A percentile compares a stretch with the other conserved stretches of the same genome.
phyloP scores from a whole-genome alignment of 2,888 invertebrate genomes.

The Panorpa germanica region DNA sequence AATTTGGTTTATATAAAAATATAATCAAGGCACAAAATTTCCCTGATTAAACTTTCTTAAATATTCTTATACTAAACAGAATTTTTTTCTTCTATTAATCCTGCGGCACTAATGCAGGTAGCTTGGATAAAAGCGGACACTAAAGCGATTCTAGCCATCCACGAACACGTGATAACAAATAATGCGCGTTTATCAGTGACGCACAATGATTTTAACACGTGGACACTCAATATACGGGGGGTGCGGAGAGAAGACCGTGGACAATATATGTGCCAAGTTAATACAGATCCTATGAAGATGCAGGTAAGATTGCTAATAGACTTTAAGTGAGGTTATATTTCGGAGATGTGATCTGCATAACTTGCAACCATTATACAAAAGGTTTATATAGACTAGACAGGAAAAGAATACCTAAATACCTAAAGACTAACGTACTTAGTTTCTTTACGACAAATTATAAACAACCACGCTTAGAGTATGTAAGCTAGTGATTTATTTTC shows the following conservation, averaged over 20 bases:
- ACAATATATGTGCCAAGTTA: slow-evolving; percentile 89
- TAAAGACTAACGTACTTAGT: neutral
- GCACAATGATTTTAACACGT: slow-evolving; percentile 83
- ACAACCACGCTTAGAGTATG: neutral
- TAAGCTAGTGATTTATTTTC: slow-evolving; percentile 8
- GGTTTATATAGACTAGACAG: neutral
- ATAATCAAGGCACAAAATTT: too few relatives aligned
- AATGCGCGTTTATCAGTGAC: slow-evolving; percentile 76
- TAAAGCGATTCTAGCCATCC: slow-evolving; percentile 82
- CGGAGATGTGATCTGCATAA: too few relatives aligned
- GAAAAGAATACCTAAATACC: slow-evolving; percentile 1
- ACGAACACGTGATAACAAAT: slow-evolving; percentile 87
- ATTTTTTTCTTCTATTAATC: too few relatives aligned
- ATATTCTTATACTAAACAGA: too few relatives aligned
- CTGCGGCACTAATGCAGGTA: slow-evolving; percentile 42
- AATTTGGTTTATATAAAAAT: too few relatives aligned
- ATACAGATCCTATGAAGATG: slow-evolving; percentile 88
- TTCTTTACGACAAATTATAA: neutral
- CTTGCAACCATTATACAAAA: neutral
- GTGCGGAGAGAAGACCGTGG: slow-evolving; percentile 76
- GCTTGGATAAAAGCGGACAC: slow-evolving; percentile 92
- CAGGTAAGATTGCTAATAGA: slow-evolving; percentile 38
- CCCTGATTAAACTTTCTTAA: too few relatives aligned
- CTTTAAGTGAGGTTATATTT: slow-evolving; percentile 9
- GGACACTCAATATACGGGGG: slow-evolving; percentile 75